Evolutionary conservation across 2,888 invertebrate genomes (phyloP).

Genomic region (Trichacis sp.): DNA sequence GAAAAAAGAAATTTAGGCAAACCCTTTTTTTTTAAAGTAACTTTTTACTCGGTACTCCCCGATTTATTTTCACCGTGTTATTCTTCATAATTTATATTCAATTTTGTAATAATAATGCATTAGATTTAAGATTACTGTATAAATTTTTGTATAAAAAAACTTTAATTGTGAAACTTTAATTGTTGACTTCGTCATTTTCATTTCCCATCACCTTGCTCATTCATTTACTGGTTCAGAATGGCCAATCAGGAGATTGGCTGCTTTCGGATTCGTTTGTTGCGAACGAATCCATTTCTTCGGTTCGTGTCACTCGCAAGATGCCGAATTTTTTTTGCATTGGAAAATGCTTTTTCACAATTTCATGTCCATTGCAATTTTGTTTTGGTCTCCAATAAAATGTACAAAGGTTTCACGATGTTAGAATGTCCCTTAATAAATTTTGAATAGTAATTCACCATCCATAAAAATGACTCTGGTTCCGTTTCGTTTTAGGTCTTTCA

Average conservation of each 20-base stretch:
- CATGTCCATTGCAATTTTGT: slow-evolving; percentile 27
- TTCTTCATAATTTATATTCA: slow-evolving; percentile 49
- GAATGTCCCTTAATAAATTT: slow-evolving; percentile 50
- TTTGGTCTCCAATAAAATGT: slow-evolving; percentile 45
- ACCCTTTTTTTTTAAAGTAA: slow-evolving; percentile 33
- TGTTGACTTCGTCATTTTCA: slow-evolving; percentile 34
- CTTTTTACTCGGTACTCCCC: too few relatives aligned
- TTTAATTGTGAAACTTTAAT: too few relatives aligned
- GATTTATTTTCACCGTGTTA: too few relatives aligned
- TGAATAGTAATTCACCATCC: slow-evolving; percentile 56
- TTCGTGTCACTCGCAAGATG: slow-evolving; percentile 10
- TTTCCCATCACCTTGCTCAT: slow-evolving; percentile 33
- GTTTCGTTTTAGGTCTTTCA: slow-evolving; percentile 39
- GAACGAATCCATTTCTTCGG: too few relatives aligned
- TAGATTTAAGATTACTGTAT: too few relatives aligned
- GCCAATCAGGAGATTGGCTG: slow-evolving; percentile 25
- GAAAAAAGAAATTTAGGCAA: slow-evolving; percentile 43
- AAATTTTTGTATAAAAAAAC: too few relatives aligned
- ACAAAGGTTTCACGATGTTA: slow-evolving; percentile 41
- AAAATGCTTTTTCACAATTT: slow-evolving; percentile 24
- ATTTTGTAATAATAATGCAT: too few relatives aligned
- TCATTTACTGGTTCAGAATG: slow-evolving; percentile 21
- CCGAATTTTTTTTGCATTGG: slow-evolving; percentile 15
- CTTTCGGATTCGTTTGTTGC: too few relatives aligned
- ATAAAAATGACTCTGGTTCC: slow-evolving; percentile 47